phyloP scores from a whole-genome alignment of 1,140 invertebrate species.

The Aphelinus atriplicis region DNA sequence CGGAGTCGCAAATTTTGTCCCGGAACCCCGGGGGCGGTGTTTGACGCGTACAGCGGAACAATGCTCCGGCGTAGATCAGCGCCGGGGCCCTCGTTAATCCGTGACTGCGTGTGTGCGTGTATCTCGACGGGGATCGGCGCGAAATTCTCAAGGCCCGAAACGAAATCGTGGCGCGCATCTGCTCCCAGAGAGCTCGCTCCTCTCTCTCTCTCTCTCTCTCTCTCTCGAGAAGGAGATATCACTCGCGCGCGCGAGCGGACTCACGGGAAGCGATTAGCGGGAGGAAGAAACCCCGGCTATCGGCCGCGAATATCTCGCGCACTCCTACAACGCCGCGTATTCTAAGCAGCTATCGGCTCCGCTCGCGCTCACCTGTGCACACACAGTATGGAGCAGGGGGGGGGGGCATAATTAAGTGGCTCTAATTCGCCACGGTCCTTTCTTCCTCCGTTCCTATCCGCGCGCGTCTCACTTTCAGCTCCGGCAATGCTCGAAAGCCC shows the following conservation, averaged over 20 bases:
- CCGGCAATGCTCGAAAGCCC: slow-evolving; percentile 42
- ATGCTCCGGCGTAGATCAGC: too few species aligned
- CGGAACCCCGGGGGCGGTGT: not conserved
- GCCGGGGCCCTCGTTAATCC: too few species aligned
- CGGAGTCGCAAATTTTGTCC: not conserved
- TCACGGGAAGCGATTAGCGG: not conserved
- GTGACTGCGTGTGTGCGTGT: not conserved
- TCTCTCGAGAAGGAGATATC: not conserved
- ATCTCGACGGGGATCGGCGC: slow-evolving; percentile 27
- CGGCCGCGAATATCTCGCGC: not conserved
- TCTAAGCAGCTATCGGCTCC: not conserved
- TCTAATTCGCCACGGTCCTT: slow-evolving; percentile 48
- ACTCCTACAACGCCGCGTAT: slow-evolving; percentile 37
- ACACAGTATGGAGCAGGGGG: too few species aligned
- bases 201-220: too few species aligned
- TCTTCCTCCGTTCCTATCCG: slow-evolving; percentile 8
- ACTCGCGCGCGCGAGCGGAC: not conserved
- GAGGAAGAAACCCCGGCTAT: too few species aligned
- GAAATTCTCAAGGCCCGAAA: slow-evolving; percentile 15
- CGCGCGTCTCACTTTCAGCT: not conserved
- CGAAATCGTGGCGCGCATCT: slow-evolving; percentile 1
- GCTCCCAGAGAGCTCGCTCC: too few species aligned
- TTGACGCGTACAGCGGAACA: not conserved
- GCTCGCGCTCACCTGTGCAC: not conserved
- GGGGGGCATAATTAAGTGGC: slow-evolving; percentile 51